Evolutionary conservation across 2,888 invertebrate species (phyloP).

Genomic region (Plagodis dolabraria): DNA sequence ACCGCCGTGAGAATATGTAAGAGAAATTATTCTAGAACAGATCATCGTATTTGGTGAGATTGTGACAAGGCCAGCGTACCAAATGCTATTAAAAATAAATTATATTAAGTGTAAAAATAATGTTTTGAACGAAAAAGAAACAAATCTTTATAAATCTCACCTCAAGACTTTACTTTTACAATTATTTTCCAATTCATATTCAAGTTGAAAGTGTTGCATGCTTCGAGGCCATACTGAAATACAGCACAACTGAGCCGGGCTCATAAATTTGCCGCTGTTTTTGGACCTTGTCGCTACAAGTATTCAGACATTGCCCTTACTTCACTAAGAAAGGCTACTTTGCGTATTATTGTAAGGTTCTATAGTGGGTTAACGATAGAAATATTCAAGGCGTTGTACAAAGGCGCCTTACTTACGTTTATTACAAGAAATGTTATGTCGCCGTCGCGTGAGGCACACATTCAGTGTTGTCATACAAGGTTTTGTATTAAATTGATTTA

Average conservation of each 20-base stretch:
- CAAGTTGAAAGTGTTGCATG: conserved; percentile 25
- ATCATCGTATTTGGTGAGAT: no score
- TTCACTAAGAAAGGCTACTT: not conserved
- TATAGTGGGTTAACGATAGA: conserved; percentile 3
- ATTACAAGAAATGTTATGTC: conserved; percentile 23
- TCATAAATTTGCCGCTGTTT: conserved; percentile 2
- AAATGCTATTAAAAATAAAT: no score
- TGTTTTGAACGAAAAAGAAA: no score
- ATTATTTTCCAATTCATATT: conserved; percentile 14
- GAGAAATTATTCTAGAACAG: no score
- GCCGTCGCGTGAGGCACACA: conserved; percentile 22
- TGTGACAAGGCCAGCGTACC: no score
- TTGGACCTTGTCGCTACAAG: conserved; percentile 15
- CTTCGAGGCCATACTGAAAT: conserved; percentile 15
- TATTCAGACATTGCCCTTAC: conserved; percentile 11
- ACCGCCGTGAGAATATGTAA: no score
- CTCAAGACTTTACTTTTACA: conserved; percentile 13
- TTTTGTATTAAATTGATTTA: conserved; percentile 25
- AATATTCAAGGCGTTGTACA: conserved; percentile 20
- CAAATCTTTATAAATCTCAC: no score
- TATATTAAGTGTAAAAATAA: no score
- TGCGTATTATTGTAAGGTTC: conserved; percentile 12
- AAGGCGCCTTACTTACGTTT: conserved; percentile 21
- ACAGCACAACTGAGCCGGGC: conserved; percentile 4
- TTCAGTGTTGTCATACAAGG: conserved; percentile 24